Evolutionary conservation across 1,140 invertebrate genomes (phyloP), one percentile per base, ranked within the genome.

Genomic region (Diorhabda sublineata): DNA sequence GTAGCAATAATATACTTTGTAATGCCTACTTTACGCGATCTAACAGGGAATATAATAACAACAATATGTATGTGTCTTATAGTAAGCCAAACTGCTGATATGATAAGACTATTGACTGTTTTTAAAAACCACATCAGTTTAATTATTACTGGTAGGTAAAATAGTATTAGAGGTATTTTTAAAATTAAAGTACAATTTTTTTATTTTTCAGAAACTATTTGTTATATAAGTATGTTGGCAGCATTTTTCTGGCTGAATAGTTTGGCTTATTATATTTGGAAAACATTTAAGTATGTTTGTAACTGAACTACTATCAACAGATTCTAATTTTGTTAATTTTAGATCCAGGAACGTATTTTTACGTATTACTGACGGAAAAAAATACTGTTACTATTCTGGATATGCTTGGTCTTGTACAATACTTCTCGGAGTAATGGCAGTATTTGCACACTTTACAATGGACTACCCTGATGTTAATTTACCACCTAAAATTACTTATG

Each of bases 221-320:
- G 91, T 64, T 92, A 91, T 73, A 83, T 91, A 41, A 90, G 89
- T 71, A 79, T 92, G 58, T 75, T 93, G 56, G 90, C 87, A 8
- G 89, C 91, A 44, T 93, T 93, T 81, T 92, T 93, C 74, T 94
- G 92, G 92, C 81, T 94, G 0, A 93, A 91, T 74, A 91, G 90
- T 74, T 85, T 92, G 64, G 91, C 91, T 58, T 94, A 91, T 79
- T 93, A 93, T 77, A 90, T 94, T 58, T 94, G 92, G 92, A 92
- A 90, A 79, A 93, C 90, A 1, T 93, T 93, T 73, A 87, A 85
- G 88, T 89, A 83, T 81, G 81, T 80, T 42, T 71, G 5, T 4
- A 26, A 42, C 6, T 8, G 5, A 60, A 3, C 11, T 60, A 11
- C 6, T 9, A 60, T 26, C 7, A n/a, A 26, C 65, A 63, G 43